Percentiles rank a stretch among this genome's conserved stretches.
Conservation (phyloP, 2,113 vertebrate species). For the Rhabdomys dilectus region DNA sequence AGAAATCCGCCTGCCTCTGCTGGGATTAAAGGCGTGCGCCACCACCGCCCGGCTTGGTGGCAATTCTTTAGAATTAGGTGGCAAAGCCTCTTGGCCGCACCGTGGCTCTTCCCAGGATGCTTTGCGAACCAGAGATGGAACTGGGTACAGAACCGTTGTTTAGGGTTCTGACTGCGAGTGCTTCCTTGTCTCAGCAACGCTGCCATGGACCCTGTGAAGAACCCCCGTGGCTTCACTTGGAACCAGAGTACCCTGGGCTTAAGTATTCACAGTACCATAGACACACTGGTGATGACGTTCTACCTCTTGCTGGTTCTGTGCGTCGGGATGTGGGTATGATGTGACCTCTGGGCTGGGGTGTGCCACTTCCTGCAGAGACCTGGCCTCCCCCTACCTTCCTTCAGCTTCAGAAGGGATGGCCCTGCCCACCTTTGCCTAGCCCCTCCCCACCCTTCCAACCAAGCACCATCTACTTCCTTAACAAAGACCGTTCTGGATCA, state of each 20-base stretch:
- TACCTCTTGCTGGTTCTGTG: slow-evolving; percentile 90
- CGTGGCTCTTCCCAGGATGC: neutral
- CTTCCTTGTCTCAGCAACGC: neutral
- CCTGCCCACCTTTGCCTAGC: too few species aligned
- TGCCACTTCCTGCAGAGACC: neutral
- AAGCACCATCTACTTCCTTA: neutral
- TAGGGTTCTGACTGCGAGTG: fast-evolving
- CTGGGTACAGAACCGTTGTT: neutral
- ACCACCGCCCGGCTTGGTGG: too few species aligned
- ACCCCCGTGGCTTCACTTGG: fast-evolving
- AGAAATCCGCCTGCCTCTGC: too few species aligned
- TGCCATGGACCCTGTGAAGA: neutral
- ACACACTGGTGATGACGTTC: slow-evolving; percentile 88
- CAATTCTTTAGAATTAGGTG: neutral
- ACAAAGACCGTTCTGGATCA: neutral
- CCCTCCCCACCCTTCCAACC: neutral
- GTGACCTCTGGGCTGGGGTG: neutral
- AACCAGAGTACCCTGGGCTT: neutral
- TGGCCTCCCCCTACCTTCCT: fast-evolving
- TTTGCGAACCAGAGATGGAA: neutral
- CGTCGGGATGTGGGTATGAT: slow-evolving; percentile 89
- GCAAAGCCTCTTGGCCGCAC: fast-evolving
- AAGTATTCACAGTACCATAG: slow-evolving; percentile 79
- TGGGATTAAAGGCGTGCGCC: too few species aligned
- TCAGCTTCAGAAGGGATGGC: neutral